These are phyloP conservation scores for Phymastichus coffea DNA, from an alignment of 1,140 invertebrate genomes.

Conservation along the genomic window DNA sequence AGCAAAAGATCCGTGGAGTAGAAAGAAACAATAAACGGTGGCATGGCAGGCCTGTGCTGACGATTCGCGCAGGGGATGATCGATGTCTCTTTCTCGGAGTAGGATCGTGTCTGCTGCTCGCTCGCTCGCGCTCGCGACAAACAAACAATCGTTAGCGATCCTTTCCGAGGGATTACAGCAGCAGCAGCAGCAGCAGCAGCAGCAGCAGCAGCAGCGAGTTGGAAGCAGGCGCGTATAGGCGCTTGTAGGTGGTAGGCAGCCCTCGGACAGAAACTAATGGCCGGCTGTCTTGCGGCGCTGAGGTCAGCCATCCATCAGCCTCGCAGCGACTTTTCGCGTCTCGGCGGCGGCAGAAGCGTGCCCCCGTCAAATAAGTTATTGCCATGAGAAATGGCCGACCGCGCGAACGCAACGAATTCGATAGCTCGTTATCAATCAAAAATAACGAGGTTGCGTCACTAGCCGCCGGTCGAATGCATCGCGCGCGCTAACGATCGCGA, in stretches of 20 bases:
- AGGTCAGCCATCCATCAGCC: slow-evolving; percentile 23
- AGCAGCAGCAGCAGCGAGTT: not conserved
- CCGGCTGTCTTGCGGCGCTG: not conserved
- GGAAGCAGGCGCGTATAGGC: not conserved
- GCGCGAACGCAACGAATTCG: too few species aligned
- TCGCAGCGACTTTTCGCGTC: not conserved
- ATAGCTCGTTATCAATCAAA: too few species aligned
- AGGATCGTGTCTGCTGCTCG: too few species aligned
- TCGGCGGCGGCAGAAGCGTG: not conserved
- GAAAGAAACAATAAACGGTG: too few species aligned
- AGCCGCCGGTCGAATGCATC: too few species aligned
- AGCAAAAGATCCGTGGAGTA: too few species aligned
- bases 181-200: not conserved
- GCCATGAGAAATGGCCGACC: not conserved
- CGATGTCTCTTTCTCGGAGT: slow-evolving; percentile 16
- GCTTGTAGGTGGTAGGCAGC: not conserved
- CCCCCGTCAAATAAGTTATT: not conserved
- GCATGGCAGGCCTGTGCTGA: too few species aligned
- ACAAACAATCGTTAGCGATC: slow-evolving; percentile 21
- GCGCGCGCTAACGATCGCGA: slow-evolving; percentile 20
- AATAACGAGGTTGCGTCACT: too few species aligned
- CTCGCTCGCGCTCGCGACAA: not conserved
- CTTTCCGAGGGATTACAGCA: not conserved
- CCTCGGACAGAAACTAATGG: slow-evolving; percentile 16
- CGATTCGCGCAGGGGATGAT: too few species aligned